Evolutionary conservation across 2,888 invertebrate genomes (phyloP).

Genomic region (Eristalinus sepulchralis): DNA sequence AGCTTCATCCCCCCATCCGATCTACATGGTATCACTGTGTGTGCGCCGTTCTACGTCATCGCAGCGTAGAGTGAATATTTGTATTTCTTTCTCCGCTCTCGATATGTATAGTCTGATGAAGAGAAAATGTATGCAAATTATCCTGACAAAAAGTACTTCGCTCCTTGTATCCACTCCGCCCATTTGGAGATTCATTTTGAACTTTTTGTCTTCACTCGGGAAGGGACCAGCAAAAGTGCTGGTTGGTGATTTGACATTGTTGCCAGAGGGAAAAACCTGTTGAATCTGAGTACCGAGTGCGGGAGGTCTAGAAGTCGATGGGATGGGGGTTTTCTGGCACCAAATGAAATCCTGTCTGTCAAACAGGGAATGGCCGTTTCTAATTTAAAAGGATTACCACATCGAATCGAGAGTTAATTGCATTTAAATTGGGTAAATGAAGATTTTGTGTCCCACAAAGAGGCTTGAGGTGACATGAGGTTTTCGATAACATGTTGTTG

Average conservation of each 20-base stretch:
- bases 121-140: conserved; percentile 42
- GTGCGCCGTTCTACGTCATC: neutral
- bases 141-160: conserved; percentile 24
- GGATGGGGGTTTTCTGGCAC: neutral
- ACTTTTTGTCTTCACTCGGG: conserved; percentile 2
- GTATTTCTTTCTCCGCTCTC: neutral
- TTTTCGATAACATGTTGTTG: neutral
- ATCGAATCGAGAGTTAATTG: neutral
- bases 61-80: neutral
- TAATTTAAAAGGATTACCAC: neutral
- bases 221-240: neutral
- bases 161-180: conserved; percentile 1
- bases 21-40: neutral
- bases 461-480: neutral
- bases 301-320: neutral
- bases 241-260: neutral
- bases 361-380: neutral
- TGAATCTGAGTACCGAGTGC: conserved; percentile 5
- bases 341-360: neutral
- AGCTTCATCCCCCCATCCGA: neutral
- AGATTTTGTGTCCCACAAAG: neutral
- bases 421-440: neutral
- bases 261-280: conserved; percentile 27
- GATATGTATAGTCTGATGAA: conserved; percentile 4
- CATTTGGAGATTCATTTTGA: neutral